Conservation (phyloP, 2,113 vertebrate genomes). For the Alectura lathami region DNA sequence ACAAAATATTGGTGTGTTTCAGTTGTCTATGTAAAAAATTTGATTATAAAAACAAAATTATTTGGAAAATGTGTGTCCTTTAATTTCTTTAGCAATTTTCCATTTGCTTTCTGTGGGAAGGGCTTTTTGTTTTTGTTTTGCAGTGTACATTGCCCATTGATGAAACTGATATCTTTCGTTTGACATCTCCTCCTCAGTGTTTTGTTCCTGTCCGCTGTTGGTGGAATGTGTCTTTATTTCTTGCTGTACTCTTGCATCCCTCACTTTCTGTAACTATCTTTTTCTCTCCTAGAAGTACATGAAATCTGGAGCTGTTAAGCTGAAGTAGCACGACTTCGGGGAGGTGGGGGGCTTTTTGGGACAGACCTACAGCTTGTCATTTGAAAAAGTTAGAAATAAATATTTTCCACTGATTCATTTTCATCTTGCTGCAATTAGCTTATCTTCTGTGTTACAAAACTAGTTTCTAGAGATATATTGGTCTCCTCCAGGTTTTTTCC, state of each 20-base stretch:
- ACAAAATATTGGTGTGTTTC: slow-evolving; percentile 82
- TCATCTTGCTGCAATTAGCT: neutral
- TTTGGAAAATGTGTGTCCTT: slow-evolving; percentile 67
- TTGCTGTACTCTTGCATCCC: neutral
- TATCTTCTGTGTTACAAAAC: neutral
- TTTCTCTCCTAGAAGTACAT: neutral
- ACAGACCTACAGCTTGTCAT: neutral
- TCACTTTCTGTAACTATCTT: neutral
- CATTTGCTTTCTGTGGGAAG: neutral
- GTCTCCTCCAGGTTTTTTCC: neutral
- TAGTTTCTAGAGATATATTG: neutral
- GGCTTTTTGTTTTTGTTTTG: neutral
- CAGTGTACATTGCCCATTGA: neutral
- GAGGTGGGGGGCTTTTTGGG: neutral
- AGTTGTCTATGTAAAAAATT: slow-evolving; percentile 79
- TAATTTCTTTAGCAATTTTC: slow-evolving; percentile 44
- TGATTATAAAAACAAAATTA: slow-evolving; percentile 81
- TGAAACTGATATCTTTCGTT: neutral
- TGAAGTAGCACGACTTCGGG: neutral
- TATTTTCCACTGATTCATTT: neutral
- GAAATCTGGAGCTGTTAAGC: neutral
- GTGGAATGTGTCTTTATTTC: slow-evolving; percentile 32
- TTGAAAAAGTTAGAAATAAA: slow-evolving; percentile 24
- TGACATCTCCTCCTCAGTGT: neutral
- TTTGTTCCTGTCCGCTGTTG: neutral